Evolutionary conservation across 2,113 vertebrate species (phyloP).

Genomic region (Meriones unguiculatus): DNA sequence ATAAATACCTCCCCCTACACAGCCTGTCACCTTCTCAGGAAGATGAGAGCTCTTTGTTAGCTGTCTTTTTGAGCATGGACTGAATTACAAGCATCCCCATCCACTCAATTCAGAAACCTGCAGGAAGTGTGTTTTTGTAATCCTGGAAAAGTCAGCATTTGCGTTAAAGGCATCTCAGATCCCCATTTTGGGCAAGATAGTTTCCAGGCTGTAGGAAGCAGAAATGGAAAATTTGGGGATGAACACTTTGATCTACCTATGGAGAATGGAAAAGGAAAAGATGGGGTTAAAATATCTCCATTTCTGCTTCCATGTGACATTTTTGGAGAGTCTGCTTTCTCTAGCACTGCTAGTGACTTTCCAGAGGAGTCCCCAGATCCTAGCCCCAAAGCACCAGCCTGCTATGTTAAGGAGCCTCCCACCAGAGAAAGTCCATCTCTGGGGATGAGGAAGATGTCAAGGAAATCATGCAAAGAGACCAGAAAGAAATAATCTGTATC

Average conservation of each 20-base stretch:
- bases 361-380: not conserved
- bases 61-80: not conserved
- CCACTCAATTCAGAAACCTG: conserved; percentile 90
- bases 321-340: not conserved
- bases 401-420: not conserved
- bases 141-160: conserved; percentile 87
- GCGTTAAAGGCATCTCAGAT: conserved; percentile 88
- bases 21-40: not conserved
- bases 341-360: not conserved
- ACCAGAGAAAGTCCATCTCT: not conserved
- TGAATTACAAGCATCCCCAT: not conserved
- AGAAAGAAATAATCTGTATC: not conserved
- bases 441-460: not conserved
- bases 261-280: conserved; percentile 30
- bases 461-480: not conserved
- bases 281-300: not conserved
- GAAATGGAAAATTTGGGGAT: conserved; percentile 90
- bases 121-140: conserved; percentile 83
- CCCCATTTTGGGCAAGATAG: conserved; percentile 87
- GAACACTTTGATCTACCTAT: conserved; percentile 78
- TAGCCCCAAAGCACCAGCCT: not conserved
- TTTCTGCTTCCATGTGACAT: not conserved
- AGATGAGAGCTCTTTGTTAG: fast-evolving
- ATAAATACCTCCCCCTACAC: not conserved
- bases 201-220: conserved; percentile 86